Conservation (phyloP, 2,888 invertebrate species). For the Tigriopus californicus region DNA sequence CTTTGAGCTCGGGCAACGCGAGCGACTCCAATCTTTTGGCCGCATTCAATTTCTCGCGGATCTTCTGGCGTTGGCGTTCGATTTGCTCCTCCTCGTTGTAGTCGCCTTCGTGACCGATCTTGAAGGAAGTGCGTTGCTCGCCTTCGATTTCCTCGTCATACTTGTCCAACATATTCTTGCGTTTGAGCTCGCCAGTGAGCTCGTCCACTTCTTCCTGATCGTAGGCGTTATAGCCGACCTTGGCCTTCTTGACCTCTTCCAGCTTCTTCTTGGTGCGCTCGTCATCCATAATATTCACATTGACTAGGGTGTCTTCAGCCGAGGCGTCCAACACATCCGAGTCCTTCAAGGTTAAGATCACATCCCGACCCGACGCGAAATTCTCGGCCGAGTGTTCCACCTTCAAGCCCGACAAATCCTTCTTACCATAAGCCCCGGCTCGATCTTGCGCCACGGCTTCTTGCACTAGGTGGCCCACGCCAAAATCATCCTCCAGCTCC, state of each 20-base stretch:
- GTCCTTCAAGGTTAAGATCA: conserved; percentile 84
- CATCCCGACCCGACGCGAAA: conserved; percentile 55
- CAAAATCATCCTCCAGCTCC: conserved; percentile 87
- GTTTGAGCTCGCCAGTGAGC: conserved; percentile 34
- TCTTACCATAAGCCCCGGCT: conserved; percentile 43
- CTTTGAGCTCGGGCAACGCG: conserved; percentile 40
- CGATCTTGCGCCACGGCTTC: conserved; percentile 45
- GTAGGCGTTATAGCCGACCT: conserved; percentile 64
- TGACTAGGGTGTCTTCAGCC: conserved; percentile 68
- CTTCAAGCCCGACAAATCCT: conserved; percentile 55
- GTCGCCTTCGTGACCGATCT: conserved; percentile 44
- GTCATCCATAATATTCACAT: conserved; percentile 69
- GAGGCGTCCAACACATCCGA: conserved; percentile 68
- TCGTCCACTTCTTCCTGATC: conserved; percentile 47
- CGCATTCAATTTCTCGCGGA: conserved; percentile 9
- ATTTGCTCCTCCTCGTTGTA: conserved; percentile 21
- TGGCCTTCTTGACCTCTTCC: conserved; percentile 24
- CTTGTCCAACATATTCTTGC: conserved; percentile 55
- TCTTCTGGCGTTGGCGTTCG: conserved; percentile 16
- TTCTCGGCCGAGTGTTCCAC: conserved; percentile 59
- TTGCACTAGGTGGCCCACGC: conserved; percentile 62
- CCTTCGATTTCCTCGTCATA: conserved; percentile 86
- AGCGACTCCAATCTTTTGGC: conserved; percentile 53
- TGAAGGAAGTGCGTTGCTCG: conserved; percentile 45
- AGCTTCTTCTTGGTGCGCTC: conserved; percentile 52